phyloP scores from a whole-genome alignment of 2,888 invertebrate genomes.

The Molorchus minor region DNA sequence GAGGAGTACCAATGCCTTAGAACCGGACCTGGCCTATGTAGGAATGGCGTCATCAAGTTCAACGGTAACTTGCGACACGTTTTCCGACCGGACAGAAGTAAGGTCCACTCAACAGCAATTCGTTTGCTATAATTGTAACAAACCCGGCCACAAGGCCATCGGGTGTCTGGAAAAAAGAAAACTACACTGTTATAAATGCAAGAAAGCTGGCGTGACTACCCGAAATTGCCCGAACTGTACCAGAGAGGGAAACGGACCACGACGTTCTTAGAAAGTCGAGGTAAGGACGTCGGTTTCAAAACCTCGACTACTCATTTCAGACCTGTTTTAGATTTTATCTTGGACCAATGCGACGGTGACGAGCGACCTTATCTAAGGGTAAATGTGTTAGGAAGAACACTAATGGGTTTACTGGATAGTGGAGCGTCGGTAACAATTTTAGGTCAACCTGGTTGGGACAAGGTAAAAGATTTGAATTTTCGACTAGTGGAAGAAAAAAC shows the following conservation, averaged over 20 bases:
- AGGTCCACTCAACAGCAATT: background rate
- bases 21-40: slow-evolving; percentile 19
- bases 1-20: background rate
- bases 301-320: background rate
- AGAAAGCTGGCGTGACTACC: background rate
- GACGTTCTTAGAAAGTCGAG: slow-evolving; percentile 11
- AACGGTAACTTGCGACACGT: background rate
- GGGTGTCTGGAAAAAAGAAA: background rate
- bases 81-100: too few relatives aligned
- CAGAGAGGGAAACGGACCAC: slow-evolving; percentile 1
- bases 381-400: slow-evolving; percentile 2
- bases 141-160: slow-evolving; percentile 3
- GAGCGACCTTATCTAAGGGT: slow-evolving; percentile 13
- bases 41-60: too few relatives aligned
- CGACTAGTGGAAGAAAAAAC: too few relatives aligned
- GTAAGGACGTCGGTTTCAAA: background rate
- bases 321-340: slow-evolving; percentile 12
- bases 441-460: too few relatives aligned
- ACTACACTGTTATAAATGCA: slow-evolving; percentile 6
- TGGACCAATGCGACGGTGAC: too few relatives aligned
- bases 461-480: too few relatives aligned
- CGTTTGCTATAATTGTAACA: slow-evolving; percentile 12
- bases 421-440: too few relatives aligned
- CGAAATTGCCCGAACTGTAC: slow-evolving; percentile 1
- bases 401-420: too few relatives aligned